phyloP scores from a whole-genome alignment of 2,888 invertebrate genomes.

The Dasypolia templi region DNA sequence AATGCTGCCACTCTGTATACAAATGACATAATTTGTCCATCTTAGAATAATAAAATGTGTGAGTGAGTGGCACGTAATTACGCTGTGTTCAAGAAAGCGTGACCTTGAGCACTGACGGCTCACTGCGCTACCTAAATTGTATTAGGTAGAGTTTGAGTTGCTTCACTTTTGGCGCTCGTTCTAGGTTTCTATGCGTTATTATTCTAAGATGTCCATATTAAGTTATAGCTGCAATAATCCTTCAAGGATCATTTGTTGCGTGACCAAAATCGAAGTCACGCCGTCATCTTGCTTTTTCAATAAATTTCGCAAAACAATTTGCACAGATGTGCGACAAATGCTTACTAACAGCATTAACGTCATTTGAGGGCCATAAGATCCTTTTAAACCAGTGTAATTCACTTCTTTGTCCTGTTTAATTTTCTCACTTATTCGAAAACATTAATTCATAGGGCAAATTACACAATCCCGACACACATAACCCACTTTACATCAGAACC shows the following conservation, averaged over 20 bases:
- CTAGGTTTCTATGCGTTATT: no score
- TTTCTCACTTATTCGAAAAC: slow-evolving; percentile 1
- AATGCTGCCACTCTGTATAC: no score
- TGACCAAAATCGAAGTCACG: not conserved
- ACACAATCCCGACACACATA: not conserved
- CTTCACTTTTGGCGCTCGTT: no score
- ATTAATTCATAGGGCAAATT: slow-evolving; percentile 10
- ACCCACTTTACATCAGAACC: slow-evolving; percentile 8
- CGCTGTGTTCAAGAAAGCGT: no score
- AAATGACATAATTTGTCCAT: no score
- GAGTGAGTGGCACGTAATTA: no score
- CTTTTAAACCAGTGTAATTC: not conserved
- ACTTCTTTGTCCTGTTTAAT: not conserved
- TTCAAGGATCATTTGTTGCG: not conserved
- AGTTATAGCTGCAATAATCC: not conserved
- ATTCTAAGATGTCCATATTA: not conserved
- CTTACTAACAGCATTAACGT: not conserved
- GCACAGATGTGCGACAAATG: not conserved
- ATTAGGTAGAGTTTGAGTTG: no score
- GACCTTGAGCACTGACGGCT: no score
- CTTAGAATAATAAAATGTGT: no score
- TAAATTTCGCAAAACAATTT: no score
- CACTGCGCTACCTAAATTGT: no score
- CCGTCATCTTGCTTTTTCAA: not conserved
- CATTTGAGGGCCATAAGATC: not conserved